Evolutionary conservation across 2,113 vertebrate genomes (phyloP), one percentile per base, ranked within the genome.

Genomic region (Plectropomus leopardus): DNA sequence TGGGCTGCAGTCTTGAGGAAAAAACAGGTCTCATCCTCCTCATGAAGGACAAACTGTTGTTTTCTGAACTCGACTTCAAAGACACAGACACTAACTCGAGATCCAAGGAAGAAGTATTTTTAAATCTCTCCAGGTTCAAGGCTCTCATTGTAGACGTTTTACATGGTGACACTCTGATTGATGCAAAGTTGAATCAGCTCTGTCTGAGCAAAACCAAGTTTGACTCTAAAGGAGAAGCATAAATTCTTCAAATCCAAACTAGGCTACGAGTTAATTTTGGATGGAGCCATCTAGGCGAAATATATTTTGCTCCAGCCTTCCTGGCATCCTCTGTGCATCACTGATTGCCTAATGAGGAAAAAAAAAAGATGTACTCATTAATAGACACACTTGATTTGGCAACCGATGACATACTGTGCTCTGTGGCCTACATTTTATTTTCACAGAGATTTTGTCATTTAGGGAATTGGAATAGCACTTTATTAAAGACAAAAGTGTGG

Each of bases 331-430:
- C 72, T 40, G 57, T 32, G 58, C 75, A 69, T 79, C 80, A 19
- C 67, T 76, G 88, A 70, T 90, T 87, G 59, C 70, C 40, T 87
- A 77, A 85, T 70, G 48, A 54, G 14, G 23, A 67, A 28, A 4
- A 7, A 36, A 26, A 76, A 66, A 73, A 47, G 21, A 78, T 0
- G 24, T 16, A 53, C 74, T 91, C 85, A 77, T 92, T 91, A 88
- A 87, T 92, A 90, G 88, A 84, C 54, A 42, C 60, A 17, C 89
- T 91, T 82, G 86, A 88, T 84, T 85, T 89, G 90, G 85, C 79
- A 82, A 30, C 68, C 34, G 90, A 86, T 85, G 87, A 83, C 87
- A 83, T 64, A 53, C 55, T 24, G 66, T 28, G 74, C 72, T 86
- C 40, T 16, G 66, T 87, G 91, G 86, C 92, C 91, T 89, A 91